These are phyloP conservation scores for Vulpes vulpes DNA, from an alignment of 2,113 vertebrate genomes.

Conservation along the genomic window DNA sequence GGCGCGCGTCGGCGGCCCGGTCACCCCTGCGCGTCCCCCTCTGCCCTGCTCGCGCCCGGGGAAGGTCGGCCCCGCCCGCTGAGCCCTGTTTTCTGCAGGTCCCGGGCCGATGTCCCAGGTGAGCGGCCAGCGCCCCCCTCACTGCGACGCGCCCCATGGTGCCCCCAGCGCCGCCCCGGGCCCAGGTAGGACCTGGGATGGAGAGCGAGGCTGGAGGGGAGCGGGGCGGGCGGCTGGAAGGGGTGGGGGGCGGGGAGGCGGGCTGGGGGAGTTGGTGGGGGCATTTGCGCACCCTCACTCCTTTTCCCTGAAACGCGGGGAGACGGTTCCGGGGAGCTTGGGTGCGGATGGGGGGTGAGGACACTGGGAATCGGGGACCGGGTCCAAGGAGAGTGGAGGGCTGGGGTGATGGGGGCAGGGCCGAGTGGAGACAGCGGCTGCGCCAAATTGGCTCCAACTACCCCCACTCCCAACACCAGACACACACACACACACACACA, in stretches of 20 bases:
- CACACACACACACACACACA: constrained; percentile 30
- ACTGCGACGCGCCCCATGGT: constrained; percentile 83
- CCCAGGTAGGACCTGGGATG: constrained; percentile 82
- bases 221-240: background rate
- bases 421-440: constrained; percentile 21
- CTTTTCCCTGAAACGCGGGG: background rate
- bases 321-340: background rate
- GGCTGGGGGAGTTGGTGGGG: background rate
- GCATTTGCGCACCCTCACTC: background rate
- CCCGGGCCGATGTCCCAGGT: constrained; percentile 88
- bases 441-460: constrained; percentile 57
- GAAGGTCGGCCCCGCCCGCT: background rate
- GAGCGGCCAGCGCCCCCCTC: constrained; percentile 76
- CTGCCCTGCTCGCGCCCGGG: background rate
- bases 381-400: background rate
- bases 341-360: background rate
- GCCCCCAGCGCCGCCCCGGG: constrained; percentile 67
- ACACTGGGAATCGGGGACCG: background rate
- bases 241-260: background rate
- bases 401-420: constrained; percentile 48
- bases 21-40: background rate
- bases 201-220: background rate
- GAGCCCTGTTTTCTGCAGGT: constrained; percentile 73
- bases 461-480: background rate
- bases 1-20: background rate